Percentiles rank a stretch among this genome's conserved stretches.
These are phyloP conservation scores for Ctena decussata DNA, from an alignment of 2,888 invertebrate species.

Conservation along the genomic window DNA sequence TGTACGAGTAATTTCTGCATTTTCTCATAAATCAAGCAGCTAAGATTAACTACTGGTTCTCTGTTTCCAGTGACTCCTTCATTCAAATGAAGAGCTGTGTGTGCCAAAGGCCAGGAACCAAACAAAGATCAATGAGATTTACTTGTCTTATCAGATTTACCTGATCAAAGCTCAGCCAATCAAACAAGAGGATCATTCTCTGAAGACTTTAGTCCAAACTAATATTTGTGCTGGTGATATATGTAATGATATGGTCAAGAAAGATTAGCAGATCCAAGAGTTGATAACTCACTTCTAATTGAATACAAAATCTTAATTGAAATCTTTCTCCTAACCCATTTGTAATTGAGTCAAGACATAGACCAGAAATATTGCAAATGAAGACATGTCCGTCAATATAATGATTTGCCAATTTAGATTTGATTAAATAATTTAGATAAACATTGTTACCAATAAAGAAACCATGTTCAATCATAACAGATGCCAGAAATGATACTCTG, in stretches of 20 bases:
- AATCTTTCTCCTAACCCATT: not conserved
- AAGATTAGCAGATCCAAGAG: not conserved
- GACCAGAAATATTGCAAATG: not conserved
- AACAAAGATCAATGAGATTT: not conserved
- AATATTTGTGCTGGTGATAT: not conserved
- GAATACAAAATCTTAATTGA: constrained; percentile 1
- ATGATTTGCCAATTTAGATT: no score
- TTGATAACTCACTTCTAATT: not conserved
- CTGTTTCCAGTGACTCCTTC: no score
- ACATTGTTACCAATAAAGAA: no score
- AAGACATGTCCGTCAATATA: not conserved
- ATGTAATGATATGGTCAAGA: not conserved
- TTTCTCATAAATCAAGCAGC: no score
- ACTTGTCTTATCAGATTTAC: not conserved
- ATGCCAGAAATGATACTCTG: no score
- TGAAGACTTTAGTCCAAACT: not conserved
- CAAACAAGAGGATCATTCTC: not conserved
- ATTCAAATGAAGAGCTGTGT: no score
- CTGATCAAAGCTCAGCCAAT: not conserved
- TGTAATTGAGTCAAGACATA: no score
- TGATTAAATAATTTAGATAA: no score
- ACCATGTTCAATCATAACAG: no score
- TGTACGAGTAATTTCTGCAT: no score
- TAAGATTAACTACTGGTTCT: no score
- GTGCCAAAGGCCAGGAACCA: not conserved